These are phyloP conservation scores for Yponomeuta evonymella DNA, from an alignment of 2,888 invertebrate species.

Conservation along the genomic window DNA sequence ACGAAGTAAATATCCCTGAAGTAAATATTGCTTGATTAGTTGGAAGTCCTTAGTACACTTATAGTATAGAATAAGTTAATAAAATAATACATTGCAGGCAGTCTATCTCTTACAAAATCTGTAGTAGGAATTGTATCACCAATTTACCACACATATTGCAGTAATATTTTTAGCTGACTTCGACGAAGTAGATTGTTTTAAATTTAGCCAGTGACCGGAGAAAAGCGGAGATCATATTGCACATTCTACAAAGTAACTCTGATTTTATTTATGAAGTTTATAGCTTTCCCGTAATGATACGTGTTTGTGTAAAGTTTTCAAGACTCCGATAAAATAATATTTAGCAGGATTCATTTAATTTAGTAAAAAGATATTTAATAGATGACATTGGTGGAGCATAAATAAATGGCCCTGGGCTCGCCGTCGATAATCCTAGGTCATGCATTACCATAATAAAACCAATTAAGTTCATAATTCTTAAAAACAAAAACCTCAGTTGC, in stretches of 20 bases:
- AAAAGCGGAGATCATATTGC: not conserved
- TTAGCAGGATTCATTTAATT: slow-evolving; percentile 35
- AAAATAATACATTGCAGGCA: too few species aligned
- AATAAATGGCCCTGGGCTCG: too few species aligned
- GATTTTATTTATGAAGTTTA: slow-evolving; percentile 63
- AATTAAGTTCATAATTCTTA: too few species aligned
- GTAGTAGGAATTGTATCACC: too few species aligned
- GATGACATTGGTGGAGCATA: slow-evolving; percentile 19
- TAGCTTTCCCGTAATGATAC: slow-evolving; percentile 28
- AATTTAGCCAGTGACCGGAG: slow-evolving; percentile 15
- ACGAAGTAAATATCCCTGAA: too few species aligned
- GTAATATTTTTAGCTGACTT: slow-evolving; percentile 12
- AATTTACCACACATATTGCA: not conserved
- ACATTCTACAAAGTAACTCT: slow-evolving; percentile 32
- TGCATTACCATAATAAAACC: too few species aligned
- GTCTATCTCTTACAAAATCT: too few species aligned
- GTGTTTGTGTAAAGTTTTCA: slow-evolving; percentile 4
- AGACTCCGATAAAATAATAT: slow-evolving; percentile 25
- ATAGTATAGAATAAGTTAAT: too few species aligned
- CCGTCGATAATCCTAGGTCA: too few species aligned
- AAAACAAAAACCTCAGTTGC: too few species aligned
- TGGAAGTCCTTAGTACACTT: too few species aligned
- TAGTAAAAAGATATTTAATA: slow-evolving; percentile 30
- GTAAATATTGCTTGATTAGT: too few species aligned
- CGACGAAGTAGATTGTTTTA: slow-evolving; percentile 18